Conservation (phyloP, 2,888 invertebrate species). For the Lasioglossum calceatum region DNA sequence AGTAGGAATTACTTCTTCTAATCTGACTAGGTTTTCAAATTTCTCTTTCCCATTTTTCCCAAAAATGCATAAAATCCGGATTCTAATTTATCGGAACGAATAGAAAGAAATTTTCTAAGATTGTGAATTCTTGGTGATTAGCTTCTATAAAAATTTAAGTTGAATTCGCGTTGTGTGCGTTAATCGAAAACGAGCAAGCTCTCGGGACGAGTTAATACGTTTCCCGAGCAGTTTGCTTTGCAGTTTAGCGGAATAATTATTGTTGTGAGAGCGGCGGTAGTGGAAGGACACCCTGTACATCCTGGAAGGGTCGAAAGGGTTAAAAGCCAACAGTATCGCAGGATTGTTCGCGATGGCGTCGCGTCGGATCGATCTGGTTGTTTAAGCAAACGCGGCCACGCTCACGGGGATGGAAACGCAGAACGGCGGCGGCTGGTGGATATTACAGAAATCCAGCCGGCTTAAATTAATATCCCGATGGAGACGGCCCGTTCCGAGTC, state of each 20-base stretch:
- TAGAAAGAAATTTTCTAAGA: too few relatives aligned
- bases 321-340: not conserved
- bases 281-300: not conserved
- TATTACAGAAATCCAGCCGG: conserved; percentile 8
- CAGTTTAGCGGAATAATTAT: not conserved
- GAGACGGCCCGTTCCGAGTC: not conserved
- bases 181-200: too few relatives aligned
- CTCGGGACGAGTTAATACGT: too few relatives aligned
- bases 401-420: not conserved
- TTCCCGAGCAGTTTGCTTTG: not conserved
- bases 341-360: not conserved
- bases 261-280: not conserved
- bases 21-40: too few relatives aligned
- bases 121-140: too few relatives aligned
- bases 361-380: not conserved
- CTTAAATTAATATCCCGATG: conserved; percentile 36
- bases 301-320: not conserved
- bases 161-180: too few relatives aligned
- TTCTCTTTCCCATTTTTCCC: too few relatives aligned
- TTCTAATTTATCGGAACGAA: too few relatives aligned
- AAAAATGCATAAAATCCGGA: too few relatives aligned
- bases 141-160: too few relatives aligned
- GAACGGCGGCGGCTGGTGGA: not conserved
- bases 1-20: too few relatives aligned
- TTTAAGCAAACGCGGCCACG: not conserved